Evolutionary conservation across 2,888 invertebrate genomes (phyloP).

Genomic region (Torymus aiolomorphi): DNA sequence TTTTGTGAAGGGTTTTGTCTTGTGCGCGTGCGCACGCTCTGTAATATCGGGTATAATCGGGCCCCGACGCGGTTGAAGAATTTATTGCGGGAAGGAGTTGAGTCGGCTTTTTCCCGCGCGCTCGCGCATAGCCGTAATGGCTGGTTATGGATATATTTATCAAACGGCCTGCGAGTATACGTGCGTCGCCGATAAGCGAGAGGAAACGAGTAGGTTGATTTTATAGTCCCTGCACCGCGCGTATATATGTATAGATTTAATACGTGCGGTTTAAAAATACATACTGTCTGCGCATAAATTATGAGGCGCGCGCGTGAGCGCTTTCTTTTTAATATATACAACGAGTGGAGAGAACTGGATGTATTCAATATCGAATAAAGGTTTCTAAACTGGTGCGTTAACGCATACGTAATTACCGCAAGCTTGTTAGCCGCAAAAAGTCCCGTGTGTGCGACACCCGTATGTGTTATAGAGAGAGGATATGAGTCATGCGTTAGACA

Average conservation of each 20-base stretch:
- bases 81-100: slow-evolving; percentile 26
- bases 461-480: neutral
- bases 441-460: no score
- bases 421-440: no score
- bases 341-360: neutral
- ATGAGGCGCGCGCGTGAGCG: no score
- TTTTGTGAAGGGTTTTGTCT: no score
- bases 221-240: no score
- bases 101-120: neutral
- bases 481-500: neutral
- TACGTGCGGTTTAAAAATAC: no score
- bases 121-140: slow-evolving; percentile 4
- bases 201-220: slow-evolving; percentile 6
- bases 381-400: no score
- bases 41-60: slow-evolving; percentile 7
- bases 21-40: neutral
- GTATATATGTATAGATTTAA: no score
- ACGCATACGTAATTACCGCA: no score
- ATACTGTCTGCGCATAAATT: no score
- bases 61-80: slow-evolving; percentile 10
- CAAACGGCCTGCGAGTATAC: neutral
- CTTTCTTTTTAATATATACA: no score
- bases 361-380: neutral
- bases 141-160: slow-evolving; percentile 26
- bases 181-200: neutral